These are phyloP conservation scores for Caenorhabditis sp. DNA, from an alignment of 2,888 invertebrate genomes.

Conservation along the genomic window DNA sequence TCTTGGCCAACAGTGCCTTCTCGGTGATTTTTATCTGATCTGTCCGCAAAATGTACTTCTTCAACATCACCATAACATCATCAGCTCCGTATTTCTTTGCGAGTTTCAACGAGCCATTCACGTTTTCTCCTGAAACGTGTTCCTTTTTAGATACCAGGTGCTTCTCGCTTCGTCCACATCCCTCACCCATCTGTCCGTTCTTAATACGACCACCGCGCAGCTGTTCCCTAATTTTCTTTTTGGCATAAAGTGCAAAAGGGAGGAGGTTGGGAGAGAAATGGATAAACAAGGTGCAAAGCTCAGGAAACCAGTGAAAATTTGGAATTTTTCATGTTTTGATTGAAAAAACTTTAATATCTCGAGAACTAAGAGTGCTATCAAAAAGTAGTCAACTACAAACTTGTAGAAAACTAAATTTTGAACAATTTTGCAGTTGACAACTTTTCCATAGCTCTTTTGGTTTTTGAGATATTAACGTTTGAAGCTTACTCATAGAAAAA, in stretches of 20 bases:
- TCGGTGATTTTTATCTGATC: background rate
- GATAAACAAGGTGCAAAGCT: no score
- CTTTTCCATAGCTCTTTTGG: background rate
- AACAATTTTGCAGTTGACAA: background rate
- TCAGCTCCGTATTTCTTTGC: background rate
- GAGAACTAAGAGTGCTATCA: background rate
- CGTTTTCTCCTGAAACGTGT: no score
- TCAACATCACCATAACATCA: background rate
- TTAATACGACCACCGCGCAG: no score
- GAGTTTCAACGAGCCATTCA: background rate
- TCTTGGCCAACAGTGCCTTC: background rate
- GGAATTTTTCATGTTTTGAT: no score
- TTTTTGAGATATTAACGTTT: background rate
- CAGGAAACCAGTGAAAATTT: no score
- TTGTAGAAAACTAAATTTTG: background rate
- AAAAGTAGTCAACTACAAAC: background rate
- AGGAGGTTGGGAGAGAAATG: no score
- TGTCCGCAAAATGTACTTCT: background rate
- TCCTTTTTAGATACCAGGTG: no score
- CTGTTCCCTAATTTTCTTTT: no score
- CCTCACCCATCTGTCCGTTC: no score
- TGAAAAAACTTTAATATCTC: background rate
- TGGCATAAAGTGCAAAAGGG: no score
- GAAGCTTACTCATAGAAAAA: background rate
- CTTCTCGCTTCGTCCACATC: no score